Conservation (phyloP, 2,888 invertebrate genomes). For the Agapostemon virescens region DNA sequence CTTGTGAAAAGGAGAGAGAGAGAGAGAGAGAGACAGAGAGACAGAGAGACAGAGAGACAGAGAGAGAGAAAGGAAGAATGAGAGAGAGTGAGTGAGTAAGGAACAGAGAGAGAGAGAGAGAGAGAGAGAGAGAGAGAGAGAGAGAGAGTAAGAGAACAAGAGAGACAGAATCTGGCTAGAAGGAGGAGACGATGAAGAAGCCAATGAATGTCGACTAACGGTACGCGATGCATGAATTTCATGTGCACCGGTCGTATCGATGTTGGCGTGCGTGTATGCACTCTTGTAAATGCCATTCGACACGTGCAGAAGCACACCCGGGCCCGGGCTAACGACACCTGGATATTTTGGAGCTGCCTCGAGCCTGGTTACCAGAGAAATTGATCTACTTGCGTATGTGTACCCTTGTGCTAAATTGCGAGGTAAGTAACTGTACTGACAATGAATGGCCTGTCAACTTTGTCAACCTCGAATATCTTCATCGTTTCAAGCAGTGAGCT, state of each 20-base stretch:
- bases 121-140: background rate
- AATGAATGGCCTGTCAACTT: background rate
- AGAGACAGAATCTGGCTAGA: conserved; percentile 55
- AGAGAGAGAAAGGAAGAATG: too few species aligned
- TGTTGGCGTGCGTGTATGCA: conserved; percentile 20
- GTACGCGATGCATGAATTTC: conserved; percentile 73
- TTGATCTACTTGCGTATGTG: conserved; percentile 9
- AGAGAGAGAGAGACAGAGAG: background rate
- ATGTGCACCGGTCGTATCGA: conserved; percentile 54
- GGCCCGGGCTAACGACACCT: conserved; percentile 18
- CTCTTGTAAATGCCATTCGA: conserved; percentile 45
- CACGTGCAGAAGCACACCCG: conserved; percentile 32
- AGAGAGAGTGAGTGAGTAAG: too few species aligned
- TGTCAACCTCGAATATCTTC: conserved; percentile 3
- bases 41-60: too few species aligned
- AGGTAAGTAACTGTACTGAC: conserved; percentile 11
- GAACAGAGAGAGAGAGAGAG: too few species aligned
- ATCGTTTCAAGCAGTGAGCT: background rate
- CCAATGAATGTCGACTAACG: conserved; percentile 75
- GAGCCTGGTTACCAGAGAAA: conserved; percentile 1
- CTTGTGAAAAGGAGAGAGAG: background rate
- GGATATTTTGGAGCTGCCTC: conserved; percentile 14
- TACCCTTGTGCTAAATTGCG: background rate
- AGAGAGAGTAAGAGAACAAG: conserved; percentile 15
- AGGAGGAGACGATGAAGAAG: conserved; percentile 69